phyloP scores from a whole-genome alignment of 2,113 vertebrate genomes.

The Pristiophorus japonicus region DNA sequence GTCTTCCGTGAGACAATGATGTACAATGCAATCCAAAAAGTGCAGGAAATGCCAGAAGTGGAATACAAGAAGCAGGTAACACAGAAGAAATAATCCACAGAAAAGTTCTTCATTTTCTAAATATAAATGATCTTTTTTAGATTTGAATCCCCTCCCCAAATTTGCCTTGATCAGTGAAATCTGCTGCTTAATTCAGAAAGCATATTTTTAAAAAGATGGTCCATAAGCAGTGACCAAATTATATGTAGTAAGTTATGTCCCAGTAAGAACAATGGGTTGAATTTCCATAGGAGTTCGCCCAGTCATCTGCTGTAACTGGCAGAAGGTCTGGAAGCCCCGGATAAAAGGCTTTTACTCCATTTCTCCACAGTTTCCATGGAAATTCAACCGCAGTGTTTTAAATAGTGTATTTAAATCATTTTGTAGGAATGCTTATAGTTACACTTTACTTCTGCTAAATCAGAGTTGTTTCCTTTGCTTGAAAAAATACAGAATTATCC shows the following conservation, averaged over 20 bases:
- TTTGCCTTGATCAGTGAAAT: neutral
- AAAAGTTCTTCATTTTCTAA: neutral
- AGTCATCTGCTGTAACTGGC: neutral
- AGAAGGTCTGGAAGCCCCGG: too few relatives aligned
- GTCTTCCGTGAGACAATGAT: constrained; percentile 80
- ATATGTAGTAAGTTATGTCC: neutral
- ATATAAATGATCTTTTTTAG: too few relatives aligned
- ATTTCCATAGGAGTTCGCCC: neutral
- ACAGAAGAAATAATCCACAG: neutral
- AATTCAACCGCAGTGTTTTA: neutral
- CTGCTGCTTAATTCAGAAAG: neutral
- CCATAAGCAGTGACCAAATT: neutral
- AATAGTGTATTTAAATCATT: neutral
- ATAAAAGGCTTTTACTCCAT: neutral
- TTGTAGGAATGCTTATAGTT: neutral
- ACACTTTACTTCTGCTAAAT: neutral
- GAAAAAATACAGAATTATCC: neutral
- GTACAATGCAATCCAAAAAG: constrained; percentile 74
- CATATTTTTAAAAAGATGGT: neutral
- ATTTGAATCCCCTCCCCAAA: neutral
- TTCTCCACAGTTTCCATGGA: neutral
- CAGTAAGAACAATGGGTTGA: neutral
- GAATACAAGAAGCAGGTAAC: constrained; percentile 70
- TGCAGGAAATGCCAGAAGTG: constrained; percentile 60
- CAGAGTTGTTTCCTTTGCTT: neutral